Conservation (phyloP, 2,113 vertebrate genomes). For the Zingel zingel region DNA sequence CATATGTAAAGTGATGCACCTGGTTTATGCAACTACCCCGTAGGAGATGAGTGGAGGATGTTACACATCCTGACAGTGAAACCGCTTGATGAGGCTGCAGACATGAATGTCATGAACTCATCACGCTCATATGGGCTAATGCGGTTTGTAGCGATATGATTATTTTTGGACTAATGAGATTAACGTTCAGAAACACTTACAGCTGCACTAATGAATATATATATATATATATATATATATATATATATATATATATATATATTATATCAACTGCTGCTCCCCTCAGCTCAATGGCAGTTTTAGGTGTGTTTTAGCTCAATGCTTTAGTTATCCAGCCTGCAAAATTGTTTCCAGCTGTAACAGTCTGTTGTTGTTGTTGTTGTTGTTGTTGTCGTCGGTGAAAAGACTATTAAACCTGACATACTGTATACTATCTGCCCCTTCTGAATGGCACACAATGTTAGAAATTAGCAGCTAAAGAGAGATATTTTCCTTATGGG, state of each 20-base stretch:
- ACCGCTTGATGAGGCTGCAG: background rate
- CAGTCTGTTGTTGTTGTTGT: too few relatives aligned
- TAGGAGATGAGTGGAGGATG: constrained; percentile 31
- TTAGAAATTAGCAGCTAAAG: too few relatives aligned
- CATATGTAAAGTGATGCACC: constrained; percentile 40
- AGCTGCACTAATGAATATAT: constrained; percentile 1
- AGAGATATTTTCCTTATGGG: too few relatives aligned
- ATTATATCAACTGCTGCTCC: too few relatives aligned
- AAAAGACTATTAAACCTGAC: too few relatives aligned
- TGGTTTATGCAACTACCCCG: constrained; percentile 19
- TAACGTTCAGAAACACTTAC: constrained; percentile 13
- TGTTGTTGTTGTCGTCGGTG: too few relatives aligned
- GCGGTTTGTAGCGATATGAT: constrained; percentile 16
- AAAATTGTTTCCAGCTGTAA: too few relatives aligned
- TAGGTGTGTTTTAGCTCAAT: too few relatives aligned
- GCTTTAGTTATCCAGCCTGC: too few relatives aligned
- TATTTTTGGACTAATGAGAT: constrained; percentile 2
- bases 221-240: background rate
- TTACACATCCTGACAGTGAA: constrained; percentile 19
- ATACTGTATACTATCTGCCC: too few relatives aligned
- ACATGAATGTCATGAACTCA: background rate
- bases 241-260: background rate
- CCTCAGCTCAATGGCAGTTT: too few relatives aligned
- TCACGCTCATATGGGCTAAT: background rate
- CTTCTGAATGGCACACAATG: too few relatives aligned